These are phyloP conservation scores for Bostrychus sinensis DNA, from an alignment of 2,113 vertebrate genomes.

Conservation along the genomic window DNA sequence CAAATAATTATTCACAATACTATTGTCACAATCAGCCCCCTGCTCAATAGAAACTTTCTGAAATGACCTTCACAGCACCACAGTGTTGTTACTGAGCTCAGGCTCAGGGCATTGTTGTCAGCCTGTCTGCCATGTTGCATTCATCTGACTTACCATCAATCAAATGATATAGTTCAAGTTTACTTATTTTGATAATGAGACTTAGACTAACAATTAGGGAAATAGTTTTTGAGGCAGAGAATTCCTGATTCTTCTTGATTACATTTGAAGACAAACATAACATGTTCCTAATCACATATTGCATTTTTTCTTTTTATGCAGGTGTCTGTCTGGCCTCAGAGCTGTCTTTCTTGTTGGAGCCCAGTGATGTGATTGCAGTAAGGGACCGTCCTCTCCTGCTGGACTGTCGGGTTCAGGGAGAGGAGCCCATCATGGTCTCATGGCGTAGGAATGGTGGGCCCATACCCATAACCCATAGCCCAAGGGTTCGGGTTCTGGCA, in stretches of 20 bases:
- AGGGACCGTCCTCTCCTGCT: constrained; percentile 70
- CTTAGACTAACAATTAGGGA: no score
- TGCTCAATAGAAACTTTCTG: constrained; percentile 59
- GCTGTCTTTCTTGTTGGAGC: constrained; percentile 77
- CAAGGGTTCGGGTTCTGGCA: constrained; percentile 56
- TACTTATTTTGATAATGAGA: no score
- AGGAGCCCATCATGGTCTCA: constrained; percentile 70
- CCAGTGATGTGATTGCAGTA: constrained; percentile 76
- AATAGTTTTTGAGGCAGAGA: no score
- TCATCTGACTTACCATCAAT: constrained; percentile 48
- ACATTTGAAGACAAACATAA: background rate
- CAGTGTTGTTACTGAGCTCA: constrained; percentile 31
- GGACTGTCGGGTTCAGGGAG: constrained; percentile 77
- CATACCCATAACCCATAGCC: constrained; percentile 46
- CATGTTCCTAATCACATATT: background rate
- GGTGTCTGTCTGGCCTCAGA: constrained; percentile 64
- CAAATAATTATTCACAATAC: constrained; percentile 67
- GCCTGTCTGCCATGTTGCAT: constrained; percentile 63
- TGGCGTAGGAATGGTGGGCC: constrained; percentile 74
- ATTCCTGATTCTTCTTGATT: no score
- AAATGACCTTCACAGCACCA: constrained; percentile 67
- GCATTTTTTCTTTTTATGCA: constrained; percentile 13
- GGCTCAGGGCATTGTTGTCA: constrained; percentile 52
- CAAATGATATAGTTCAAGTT: constrained; percentile 27
- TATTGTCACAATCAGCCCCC: constrained; percentile 69